Evolutionary conservation across 2,797 vertebrate genomes (phyloP), one percentile per base, ranked within the genome.

Genomic region (Silurus aristotelis): DNA sequence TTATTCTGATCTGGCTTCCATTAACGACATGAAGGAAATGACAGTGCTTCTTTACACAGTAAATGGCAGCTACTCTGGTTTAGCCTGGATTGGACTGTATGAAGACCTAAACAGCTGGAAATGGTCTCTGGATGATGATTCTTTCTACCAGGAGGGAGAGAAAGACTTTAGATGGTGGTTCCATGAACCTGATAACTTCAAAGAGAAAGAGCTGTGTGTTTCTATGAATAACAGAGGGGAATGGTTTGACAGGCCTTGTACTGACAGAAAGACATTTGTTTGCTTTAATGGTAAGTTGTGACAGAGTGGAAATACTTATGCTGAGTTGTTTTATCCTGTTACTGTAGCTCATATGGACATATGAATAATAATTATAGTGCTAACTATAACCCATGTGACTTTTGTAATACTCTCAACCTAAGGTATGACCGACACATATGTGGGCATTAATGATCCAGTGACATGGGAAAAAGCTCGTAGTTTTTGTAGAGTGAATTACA

Each of bases 381-480:
- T 52, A 52, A 9, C 0, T 52, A 1, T 52, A 52, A 52, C 9
- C 48, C 48, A 75, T 31, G 3, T 31, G 31, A 19, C 15, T 27
- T 31, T 58, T 19, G 31, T 31, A 31, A 31, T 31, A 31, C 31
- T 31, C 31, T 31, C 3, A 31, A 31, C 31, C 31, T 43, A 25
- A 78, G 56, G 19, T 31, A 31, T 31, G 38, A 78, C 12, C 0
- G 60, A 61, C 1, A 3, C 5, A 14, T 78, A 61, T 43, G 56
- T 43, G 27, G 0, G 2, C 56, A 61, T 78, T 61, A 13, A 43
- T 78, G 0, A 61, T 1, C 0, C 5, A 22, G 80, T 17, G 43
- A 84, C 5, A 5, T 89, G 88, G 88, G n/a, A 58, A 17, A 79
- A 88, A 6, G 87, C 87, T 83, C 85, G 25, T 48, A 73, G 15